Conservation (phyloP, 2,797 vertebrate genomes). For the Chelidonichthys spinosus region DNA sequence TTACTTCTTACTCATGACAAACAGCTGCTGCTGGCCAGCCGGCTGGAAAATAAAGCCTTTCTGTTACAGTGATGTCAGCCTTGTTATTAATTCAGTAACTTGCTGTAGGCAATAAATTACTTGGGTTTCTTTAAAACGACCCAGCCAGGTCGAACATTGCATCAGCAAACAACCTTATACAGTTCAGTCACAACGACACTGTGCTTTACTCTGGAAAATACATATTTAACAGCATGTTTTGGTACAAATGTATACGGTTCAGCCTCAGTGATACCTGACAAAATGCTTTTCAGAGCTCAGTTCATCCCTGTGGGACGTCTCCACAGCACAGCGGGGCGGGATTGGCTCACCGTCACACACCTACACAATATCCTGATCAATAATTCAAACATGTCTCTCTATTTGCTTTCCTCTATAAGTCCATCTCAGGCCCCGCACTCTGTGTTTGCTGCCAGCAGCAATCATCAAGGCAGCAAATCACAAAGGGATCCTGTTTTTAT, state of each 20-base stretch:
- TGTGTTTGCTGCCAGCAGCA: conserved; percentile 51
- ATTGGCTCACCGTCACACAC: conserved; percentile 38
- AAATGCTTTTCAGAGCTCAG: conserved; percentile 14
- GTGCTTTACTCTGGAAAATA: conserved; percentile 18
- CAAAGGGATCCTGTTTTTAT: conserved; percentile 46
- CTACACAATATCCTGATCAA: conserved; percentile 65
- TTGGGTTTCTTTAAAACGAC: conserved; percentile 58
- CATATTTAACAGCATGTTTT: conserved; percentile 11
- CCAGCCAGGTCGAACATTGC: conserved; percentile 38
- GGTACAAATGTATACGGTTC: conserved; percentile 7
- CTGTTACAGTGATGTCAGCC: conserved; percentile 38
- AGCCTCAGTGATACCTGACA: conserved; percentile 19
- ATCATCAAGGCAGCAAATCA: conserved; percentile 70
- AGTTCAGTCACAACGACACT: not conserved
- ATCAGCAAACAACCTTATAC: conserved; percentile 15
- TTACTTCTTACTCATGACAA: conserved; percentile 33
- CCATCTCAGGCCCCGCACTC: conserved; percentile 34
- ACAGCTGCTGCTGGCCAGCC: conserved; percentile 22
- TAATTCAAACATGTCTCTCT: conserved; percentile 74
- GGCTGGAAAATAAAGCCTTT: conserved; percentile 45
- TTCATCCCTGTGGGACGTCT: conserved; percentile 37
- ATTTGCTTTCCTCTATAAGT: conserved; percentile 48
- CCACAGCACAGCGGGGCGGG: conserved; percentile 27
- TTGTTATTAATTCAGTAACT: conserved; percentile 66
- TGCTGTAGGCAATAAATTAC: conserved; percentile 44